Evolutionary conservation across 2,797 vertebrate species (phyloP), one percentile per base, ranked within the genome.

Genomic region (Sebastes hubbsi): DNA sequence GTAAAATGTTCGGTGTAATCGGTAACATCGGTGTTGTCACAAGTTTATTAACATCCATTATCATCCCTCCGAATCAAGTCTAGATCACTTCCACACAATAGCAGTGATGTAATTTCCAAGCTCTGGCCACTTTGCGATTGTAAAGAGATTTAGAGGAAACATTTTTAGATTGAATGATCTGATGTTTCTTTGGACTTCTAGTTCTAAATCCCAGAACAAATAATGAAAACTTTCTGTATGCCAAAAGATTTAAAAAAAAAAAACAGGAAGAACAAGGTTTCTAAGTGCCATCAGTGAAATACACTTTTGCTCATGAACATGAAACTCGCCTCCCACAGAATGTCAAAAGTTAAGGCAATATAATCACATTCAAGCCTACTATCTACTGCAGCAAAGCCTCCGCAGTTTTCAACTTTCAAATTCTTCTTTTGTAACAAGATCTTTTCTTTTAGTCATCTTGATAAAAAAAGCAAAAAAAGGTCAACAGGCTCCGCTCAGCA

Each of bases 21-120:
- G 14, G 42, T 46, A 46, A 46, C 42, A 46, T 1, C 16, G 42
- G 16, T 46, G 42, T 46, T 18, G 6, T 18, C 42, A 46, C 16
- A 46, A 46, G 1, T 46, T 8, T 46, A 46, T 46, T 46, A 46
- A 25, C 25, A 25, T 25, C 25, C 25, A 25, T 25, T 25, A 25
- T 25, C 42, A 8, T 46, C 14, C 16, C 42, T 46, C 14, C 14
- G 3, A 1, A 46, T 46, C 42, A 46, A 46, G 42, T 8, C 42
- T 18, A 46, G 0, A 46, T 18, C 42, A 46, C 0, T 42, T 6
- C 0, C 38, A 36, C 34, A 4, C 11, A 42, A 16, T 2, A 16
- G 16, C 9, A 7, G 9, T 16, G 2, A 24, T 36, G 63, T n/a
- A 1, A 42, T 14, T 65, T 71, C 49, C 14, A 16, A 64, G 36